These are phyloP conservation scores for Neuroterus valhalla DNA, from an alignment of 1,140 invertebrate species.

Conservation along the genomic window DNA sequence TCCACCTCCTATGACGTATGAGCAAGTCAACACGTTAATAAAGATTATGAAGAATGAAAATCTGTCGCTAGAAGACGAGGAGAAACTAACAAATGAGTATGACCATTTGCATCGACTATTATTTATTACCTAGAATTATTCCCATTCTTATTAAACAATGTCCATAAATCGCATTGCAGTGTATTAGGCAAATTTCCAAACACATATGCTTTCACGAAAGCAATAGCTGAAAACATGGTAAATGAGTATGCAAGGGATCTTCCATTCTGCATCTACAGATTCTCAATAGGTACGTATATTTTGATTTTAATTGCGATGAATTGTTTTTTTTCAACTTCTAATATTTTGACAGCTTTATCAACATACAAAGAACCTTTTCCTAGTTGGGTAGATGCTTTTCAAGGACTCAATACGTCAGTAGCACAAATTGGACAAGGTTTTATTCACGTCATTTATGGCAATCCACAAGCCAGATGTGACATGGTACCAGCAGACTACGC, in stretches of 20 bases:
- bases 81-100: conserved; percentile 38
- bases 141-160: not conserved
- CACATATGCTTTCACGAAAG: conserved; percentile 86
- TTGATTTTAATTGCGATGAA: conserved; percentile 3
- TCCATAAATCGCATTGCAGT: conserved; percentile 65
- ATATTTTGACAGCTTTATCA: conserved; percentile 58
- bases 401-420: conserved; percentile 78
- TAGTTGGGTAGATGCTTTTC: conserved; percentile 84
- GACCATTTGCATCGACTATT: not conserved
- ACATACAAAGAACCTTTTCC: conserved; percentile 64
- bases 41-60: conserved; percentile 27
- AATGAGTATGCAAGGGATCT: conserved; percentile 76
- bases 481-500: conserved; percentile 81
- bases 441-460: conserved; percentile 76
- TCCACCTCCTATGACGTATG: conserved; percentile 78
- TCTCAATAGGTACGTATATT: conserved; percentile 78
- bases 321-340: not conserved
- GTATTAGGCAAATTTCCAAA: conserved; percentile 81
- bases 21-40: conserved; percentile 73
- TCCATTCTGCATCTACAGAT: conserved; percentile 81
- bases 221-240: conserved; percentile 81
- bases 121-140: not conserved
- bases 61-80: conserved; percentile 36
- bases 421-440: conserved; percentile 77
- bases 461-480: conserved; percentile 73